These are phyloP conservation scores for Prionailurus bengalensis DNA, from an alignment of 2,113 vertebrate genomes.

Conservation along the genomic window DNA sequence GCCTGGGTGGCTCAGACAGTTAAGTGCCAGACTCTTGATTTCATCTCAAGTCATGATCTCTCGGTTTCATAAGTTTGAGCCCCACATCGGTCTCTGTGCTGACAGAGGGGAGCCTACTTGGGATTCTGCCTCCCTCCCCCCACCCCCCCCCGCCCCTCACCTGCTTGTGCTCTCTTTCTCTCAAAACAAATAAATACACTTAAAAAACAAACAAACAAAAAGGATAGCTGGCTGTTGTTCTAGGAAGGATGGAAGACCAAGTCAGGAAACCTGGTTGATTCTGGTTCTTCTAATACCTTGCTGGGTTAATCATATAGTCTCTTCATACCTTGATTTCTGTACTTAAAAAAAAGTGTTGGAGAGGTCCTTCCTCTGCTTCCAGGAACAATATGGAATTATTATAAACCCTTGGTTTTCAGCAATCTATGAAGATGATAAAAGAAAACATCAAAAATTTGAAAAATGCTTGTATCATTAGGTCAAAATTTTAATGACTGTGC, in stretches of 20 bases:
- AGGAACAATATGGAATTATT: conserved; percentile 3
- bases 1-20: too few relatives aligned
- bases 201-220: too few relatives aligned
- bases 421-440: neutral
- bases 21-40: too few relatives aligned
- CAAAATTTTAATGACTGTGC: conserved; percentile 7
- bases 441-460: neutral
- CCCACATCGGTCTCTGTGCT: too few relatives aligned
- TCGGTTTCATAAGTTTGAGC: too few relatives aligned
- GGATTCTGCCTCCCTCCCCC: too few relatives aligned
- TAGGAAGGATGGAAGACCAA: neutral
- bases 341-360: neutral
- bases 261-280: neutral
- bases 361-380: neutral
- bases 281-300: neutral
- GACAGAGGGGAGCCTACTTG: too few relatives aligned
- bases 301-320: neutral
- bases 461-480: neutral
- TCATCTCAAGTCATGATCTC: too few relatives aligned
- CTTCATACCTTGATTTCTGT: neutral
- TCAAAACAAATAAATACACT: too few relatives aligned
- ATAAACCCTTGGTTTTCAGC: neutral
- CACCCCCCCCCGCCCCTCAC: too few relatives aligned
- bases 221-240: neutral
- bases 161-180: too few relatives aligned